Conservation (phyloP, 2,113 vertebrate species). For the Eleginops maclovinus region DNA sequence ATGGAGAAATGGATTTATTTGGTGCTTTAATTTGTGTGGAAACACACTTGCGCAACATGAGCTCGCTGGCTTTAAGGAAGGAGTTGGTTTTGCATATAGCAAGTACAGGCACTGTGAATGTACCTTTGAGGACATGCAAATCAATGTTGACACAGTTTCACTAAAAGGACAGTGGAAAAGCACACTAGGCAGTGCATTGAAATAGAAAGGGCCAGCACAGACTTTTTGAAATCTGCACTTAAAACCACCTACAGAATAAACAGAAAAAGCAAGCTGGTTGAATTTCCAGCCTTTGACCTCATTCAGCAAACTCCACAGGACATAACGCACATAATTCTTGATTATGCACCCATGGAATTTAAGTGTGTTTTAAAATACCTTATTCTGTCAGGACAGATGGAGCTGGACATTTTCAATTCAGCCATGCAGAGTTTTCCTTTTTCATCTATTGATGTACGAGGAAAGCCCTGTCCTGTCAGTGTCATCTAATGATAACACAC, state of each 20-base stretch:
- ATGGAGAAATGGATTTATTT: conserved; percentile 8
- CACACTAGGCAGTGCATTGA: neutral
- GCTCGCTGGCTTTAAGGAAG: conserved; percentile 46
- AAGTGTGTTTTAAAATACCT: too few species aligned
- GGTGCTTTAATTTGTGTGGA: conserved; percentile 42
- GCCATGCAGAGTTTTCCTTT: conserved; percentile 18
- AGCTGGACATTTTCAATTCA: too few species aligned
- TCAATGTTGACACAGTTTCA: neutral
- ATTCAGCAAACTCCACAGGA: too few species aligned
- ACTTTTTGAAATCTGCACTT: conserved; percentile 8
- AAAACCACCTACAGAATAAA: too few species aligned
- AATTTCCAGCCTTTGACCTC: too few species aligned
- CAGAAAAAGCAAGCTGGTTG: too few species aligned
- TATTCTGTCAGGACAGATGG: too few species aligned
- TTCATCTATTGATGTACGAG: neutral
- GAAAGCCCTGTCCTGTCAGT: conserved; percentile 28
- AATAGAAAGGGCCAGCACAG: conserved; percentile 9
- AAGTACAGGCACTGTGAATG: neutral
- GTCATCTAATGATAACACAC: conserved; percentile 39
- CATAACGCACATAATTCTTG: too few species aligned
- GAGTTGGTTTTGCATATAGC: too few species aligned
- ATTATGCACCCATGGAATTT: too few species aligned
- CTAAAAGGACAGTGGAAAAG: neutral
- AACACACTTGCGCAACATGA: conserved; percentile 44
- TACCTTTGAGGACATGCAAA: conserved; percentile 24